These are phyloP conservation scores for Oligia fasciuncula DNA, from an alignment of 2,888 invertebrate genomes.

Conservation along the genomic window DNA sequence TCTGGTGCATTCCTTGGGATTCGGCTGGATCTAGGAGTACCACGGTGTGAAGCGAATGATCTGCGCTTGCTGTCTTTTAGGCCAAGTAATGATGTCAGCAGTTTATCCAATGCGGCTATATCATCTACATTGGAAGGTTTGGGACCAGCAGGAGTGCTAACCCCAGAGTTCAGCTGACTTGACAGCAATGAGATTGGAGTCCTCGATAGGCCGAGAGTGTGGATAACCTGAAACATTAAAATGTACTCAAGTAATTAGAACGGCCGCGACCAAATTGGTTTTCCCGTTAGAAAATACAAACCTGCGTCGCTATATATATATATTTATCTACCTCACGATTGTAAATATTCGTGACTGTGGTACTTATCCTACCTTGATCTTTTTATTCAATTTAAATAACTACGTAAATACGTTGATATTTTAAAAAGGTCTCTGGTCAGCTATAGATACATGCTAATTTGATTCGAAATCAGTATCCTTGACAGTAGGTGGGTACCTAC, in stretches of 20 bases:
- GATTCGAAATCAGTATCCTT: neutral
- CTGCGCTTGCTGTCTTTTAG: conserved; percentile 81
- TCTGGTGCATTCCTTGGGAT: conserved; percentile 75
- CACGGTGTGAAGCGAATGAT: conserved; percentile 81
- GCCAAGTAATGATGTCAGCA: conserved; percentile 91
- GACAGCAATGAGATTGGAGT: conserved; percentile 78
- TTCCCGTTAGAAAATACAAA: conserved; percentile 27
- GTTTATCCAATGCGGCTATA: conserved; percentile 91
- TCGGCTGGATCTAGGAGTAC: conserved; percentile 81
- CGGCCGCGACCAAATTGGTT: neutral
- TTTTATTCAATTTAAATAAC: neutral
- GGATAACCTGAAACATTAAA: conserved; percentile 75
- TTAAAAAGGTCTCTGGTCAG: neutral
- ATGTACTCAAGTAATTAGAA: conserved; percentile 15
- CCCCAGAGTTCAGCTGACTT: conserved; percentile 78
- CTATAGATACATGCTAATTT: neutral
- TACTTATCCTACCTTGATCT: neutral
- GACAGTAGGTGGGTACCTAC: too few relatives aligned
- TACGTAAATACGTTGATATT: neutral
- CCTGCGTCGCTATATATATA: conserved; percentile 4
- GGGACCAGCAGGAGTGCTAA: conserved; percentile 74
- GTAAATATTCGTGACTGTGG: conserved; percentile 25
- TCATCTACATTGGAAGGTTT: conserved; percentile 88
- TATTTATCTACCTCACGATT: too few relatives aligned
- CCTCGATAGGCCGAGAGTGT: conserved; percentile 81